Base-by-base conservation (phyloP, 2,113 vertebrate species). In the Pithys albifrons region DNA sequence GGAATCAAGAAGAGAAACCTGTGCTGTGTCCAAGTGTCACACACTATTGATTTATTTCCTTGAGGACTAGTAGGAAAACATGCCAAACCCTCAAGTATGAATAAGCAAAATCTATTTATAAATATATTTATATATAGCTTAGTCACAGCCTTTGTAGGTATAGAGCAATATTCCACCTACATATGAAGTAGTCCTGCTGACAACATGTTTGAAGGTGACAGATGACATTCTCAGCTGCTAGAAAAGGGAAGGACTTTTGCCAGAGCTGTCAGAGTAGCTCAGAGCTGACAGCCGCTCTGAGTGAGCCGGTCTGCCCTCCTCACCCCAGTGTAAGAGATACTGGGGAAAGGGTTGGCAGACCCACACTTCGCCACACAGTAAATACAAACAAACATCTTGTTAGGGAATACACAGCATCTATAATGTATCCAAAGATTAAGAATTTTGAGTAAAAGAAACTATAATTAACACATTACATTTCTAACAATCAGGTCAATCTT, bases 21-120 rank as follows among this genome's bases (percentile, higher is more conserved):
- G 29, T 66, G 83, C 75, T 92, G 54, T 84, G 46, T 65, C 76
- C 78, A 85, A 87, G 28, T 85, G 78, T 88, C 94, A 93, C 65
- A 81, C 25, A 22, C 16, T 66, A 97, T 91, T 55, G 91, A 96
- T 97, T 96, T 93, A 79, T 48, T 89, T 88, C 85, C 57, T 91
- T 66, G 78, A 93, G 59, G 89, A 79, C 46, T 17, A 65, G 18
- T 5, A 58, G n/a, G 18, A 70, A 64, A 89, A 91, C 61, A 95
- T 95, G 91, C 91, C 93, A 96, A 94, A 46, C 12, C 28, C 79
- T 25, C 48, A 88, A 70, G 33, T 9, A 80, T 22, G 45, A 95
- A 71, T 59, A 74, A 82, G 20, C 14, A 45, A 84, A 87, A 9
- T 8, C 55, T 59, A 64, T 89, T 46, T 76, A 33, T n/a, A 49